phyloP scores from a whole-genome alignment of 2,113 vertebrate genomes.

The Scalopus aquaticus region DNA sequence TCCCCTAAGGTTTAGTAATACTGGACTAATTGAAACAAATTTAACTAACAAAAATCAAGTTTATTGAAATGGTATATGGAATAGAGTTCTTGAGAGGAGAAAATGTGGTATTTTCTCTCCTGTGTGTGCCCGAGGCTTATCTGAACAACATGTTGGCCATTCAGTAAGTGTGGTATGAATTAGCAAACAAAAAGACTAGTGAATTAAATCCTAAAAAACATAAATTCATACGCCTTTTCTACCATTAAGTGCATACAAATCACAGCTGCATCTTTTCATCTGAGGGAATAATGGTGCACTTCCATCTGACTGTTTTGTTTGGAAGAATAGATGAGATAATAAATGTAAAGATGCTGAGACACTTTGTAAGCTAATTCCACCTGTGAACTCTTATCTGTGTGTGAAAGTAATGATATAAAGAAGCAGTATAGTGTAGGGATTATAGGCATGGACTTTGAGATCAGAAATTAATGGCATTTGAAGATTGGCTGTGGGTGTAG shows the following conservation, averaged over 20 bases:
- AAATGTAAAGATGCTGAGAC: background rate
- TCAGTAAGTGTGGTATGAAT: background rate
- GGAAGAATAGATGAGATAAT: background rate
- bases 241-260: background rate
- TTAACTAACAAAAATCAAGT: background rate
- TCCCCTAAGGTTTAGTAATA: background rate
- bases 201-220: background rate
- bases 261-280: background rate
- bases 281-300: background rate
- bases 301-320: background rate
- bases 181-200: background rate
- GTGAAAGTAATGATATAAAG: background rate
- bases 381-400: background rate
- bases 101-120: background rate
- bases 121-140: background rate
- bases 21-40: background rate
- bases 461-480: background rate
- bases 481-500: background rate
- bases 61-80: background rate
- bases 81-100: background rate
- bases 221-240: background rate
- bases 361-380: background rate
- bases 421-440: background rate
- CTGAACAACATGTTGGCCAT: background rate
- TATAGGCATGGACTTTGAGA: background rate